Conservation (phyloP, 2,113 vertebrate species). For the Tamias sibiricus region DNA sequence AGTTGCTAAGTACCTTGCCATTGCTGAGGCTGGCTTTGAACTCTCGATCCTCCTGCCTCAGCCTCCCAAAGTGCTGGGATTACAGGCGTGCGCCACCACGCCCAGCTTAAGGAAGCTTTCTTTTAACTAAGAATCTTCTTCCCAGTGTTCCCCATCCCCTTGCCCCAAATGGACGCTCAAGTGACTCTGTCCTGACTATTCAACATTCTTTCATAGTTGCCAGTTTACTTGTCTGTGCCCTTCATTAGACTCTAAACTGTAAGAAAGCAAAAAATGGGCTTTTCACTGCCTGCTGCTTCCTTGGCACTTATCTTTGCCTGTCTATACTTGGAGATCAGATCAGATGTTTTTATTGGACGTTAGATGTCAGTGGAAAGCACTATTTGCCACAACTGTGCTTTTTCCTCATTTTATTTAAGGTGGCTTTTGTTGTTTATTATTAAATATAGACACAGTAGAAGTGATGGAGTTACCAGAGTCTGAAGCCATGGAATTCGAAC, state of each 20-base stretch:
- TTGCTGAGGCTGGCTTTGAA: too few relatives aligned
- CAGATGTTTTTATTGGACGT: background rate
- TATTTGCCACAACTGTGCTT: background rate
- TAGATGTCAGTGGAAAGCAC: background rate
- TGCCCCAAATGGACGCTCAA: background rate
- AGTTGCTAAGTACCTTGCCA: too few relatives aligned
- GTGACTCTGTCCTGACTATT: background rate
- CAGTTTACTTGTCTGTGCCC: background rate
- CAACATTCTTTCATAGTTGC: background rate
- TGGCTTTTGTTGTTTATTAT: slow-evolving; percentile 65
- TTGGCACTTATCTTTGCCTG: background rate
- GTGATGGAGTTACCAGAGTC: slow-evolving; percentile 75
- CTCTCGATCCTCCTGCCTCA: too few relatives aligned
- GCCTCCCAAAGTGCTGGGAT: too few relatives aligned
- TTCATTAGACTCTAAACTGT: background rate
- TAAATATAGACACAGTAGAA: slow-evolving; percentile 73
- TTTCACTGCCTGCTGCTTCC: background rate
- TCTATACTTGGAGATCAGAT: background rate
- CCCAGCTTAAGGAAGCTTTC: background rate
- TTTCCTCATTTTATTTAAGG: background rate
- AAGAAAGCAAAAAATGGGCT: background rate
- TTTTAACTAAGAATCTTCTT: background rate
- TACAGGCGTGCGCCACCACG: too few relatives aligned
- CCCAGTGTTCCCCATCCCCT: accelerated
- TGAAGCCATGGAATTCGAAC: slow-evolving; percentile 87